Conservation (phyloP, 2,888 invertebrate species). For the Brenthis hecate region DNA sequence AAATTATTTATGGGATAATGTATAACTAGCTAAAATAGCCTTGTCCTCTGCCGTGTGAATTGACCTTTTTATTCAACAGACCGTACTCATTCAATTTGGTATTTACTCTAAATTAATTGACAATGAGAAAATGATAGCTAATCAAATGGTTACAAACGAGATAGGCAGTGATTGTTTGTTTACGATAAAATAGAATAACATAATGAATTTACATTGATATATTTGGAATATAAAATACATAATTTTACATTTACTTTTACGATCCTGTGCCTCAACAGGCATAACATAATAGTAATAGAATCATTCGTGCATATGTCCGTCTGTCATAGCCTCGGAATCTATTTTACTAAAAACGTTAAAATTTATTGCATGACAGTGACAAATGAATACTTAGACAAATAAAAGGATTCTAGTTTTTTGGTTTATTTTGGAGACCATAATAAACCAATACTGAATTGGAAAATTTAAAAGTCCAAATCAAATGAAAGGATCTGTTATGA, state of each 20-base stretch:
- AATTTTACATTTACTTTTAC: neutral
- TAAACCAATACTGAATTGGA: no score
- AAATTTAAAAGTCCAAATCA: no score
- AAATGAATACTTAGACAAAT: no score
- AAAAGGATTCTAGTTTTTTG: no score
- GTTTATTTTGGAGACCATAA: no score
- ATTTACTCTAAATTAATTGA: conserved; percentile 11
- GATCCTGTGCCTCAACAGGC: neutral
- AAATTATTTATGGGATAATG: conserved; percentile 22
- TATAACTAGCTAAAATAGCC: conserved; percentile 3
- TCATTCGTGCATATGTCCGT: neutral
- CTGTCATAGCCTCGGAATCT: no score
- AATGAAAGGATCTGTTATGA: no score
- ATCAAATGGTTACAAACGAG: conserved; percentile 10
- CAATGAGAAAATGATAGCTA: conserved; percentile 17
- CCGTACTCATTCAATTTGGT: conserved; percentile 14
- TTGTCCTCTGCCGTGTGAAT: neutral
- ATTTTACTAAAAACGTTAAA: no score
- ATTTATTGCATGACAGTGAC: no score
- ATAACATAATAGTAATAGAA: no score
- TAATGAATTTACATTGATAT: conserved; percentile 5
- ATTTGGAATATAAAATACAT: neutral
- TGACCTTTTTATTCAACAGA: conserved; percentile 14
- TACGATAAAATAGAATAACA: conserved; percentile 1
- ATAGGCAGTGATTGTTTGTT: conserved; percentile 14